These are phyloP conservation scores for Eutolmus rufibarbis DNA, from an alignment of 2,888 invertebrate species.

Conservation along the genomic window DNA sequence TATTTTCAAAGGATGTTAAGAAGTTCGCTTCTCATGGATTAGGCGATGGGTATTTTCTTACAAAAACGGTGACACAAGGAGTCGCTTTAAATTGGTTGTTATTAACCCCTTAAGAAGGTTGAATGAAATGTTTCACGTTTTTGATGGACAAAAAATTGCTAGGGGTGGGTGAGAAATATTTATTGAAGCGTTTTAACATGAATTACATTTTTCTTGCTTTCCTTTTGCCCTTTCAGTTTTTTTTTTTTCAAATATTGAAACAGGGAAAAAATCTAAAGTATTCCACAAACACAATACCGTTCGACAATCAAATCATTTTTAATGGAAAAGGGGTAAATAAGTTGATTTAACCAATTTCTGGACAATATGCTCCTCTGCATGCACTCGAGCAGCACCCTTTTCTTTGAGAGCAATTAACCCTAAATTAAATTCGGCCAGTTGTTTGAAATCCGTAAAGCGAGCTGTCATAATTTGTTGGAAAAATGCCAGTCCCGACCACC, in stretches of 20 bases:
- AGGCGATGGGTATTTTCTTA: neutral
- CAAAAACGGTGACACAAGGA: neutral
- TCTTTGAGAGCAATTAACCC: neutral
- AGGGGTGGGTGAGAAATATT: neutral
- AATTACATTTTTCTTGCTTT: neutral
- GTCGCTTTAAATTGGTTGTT: neutral
- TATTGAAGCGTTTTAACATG: neutral
- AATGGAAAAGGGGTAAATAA: conserved; percentile 21
- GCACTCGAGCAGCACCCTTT: neutral
- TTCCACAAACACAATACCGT: neutral
- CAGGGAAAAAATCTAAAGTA: neutral
- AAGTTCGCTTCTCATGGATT: neutral
- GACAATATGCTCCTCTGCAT: neutral
- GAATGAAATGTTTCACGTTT: neutral
- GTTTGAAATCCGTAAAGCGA: conserved; percentile 16
- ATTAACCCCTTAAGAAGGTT: neutral
- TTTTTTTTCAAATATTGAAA: neutral
- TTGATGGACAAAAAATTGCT: neutral
- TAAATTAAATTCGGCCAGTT: conserved; percentile 16
- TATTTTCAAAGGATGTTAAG: neutral
- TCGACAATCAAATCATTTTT: neutral
- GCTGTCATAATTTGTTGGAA: conserved; percentile 35
- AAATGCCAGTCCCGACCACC: neutral
- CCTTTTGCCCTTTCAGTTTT: neutral
- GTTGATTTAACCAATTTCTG: neutral